Evolutionary conservation across 2,797 vertebrate species (phyloP).

Genomic region (Eupleurogrammus muticus): DNA sequence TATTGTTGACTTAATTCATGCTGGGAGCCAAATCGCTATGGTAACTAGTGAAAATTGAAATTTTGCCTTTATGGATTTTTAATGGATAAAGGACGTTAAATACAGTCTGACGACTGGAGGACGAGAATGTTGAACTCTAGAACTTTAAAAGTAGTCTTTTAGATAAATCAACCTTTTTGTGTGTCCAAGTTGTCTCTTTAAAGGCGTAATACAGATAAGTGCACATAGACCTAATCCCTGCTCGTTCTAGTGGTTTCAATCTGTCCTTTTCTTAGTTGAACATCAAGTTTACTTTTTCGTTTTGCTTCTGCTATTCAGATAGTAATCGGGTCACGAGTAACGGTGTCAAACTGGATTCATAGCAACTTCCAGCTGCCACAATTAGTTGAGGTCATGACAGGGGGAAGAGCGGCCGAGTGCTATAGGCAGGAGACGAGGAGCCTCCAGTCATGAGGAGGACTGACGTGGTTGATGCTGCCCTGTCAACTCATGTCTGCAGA

Average conservation of each 20-base stretch:
- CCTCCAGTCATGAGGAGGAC: constrained; percentile 34
- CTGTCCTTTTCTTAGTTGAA: background rate
- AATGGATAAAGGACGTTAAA: constrained; percentile 2
- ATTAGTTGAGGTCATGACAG: constrained; percentile 21
- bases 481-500: constrained; percentile 51
- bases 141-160: background rate
- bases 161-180: background rate
- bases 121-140: background rate
- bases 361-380: constrained; percentile 23
- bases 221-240: background rate
- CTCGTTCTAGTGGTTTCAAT: background rate
- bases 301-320: constrained; percentile 15
- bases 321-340: constrained; percentile 1
- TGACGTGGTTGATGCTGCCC: constrained; percentile 24
- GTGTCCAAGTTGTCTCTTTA: background rate
- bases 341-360: constrained; percentile 3
- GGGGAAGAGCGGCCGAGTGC: constrained; percentile 43
- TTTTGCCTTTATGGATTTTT: constrained; percentile 24
- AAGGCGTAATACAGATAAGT: background rate
- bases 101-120: background rate
- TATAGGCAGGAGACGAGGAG: constrained; percentile 39
- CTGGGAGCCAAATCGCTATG: background rate
- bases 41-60: constrained; percentile 17
- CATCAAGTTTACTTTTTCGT: background rate
- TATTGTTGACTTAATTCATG: constrained; percentile 2